These are phyloP conservation scores for Habropoda laboriosa DNA, from an alignment of 1,140 invertebrate species.

Conservation along the genomic window DNA sequence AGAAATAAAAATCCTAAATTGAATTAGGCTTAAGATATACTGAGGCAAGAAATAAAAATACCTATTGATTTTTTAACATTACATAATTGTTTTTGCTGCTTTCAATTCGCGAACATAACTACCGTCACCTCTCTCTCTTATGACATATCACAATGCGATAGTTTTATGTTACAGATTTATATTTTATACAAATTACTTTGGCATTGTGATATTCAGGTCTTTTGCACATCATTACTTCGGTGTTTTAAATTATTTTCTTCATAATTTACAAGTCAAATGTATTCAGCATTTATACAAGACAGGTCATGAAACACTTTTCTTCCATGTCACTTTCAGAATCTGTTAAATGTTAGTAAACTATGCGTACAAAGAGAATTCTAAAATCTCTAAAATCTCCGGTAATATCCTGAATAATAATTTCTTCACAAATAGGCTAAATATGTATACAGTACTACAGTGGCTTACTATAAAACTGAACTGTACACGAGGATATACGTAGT, in stretches of 20 bases:
- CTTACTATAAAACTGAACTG: slow-evolving; percentile 59
- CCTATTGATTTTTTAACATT: slow-evolving; percentile 46
- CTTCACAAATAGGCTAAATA: slow-evolving; percentile 48
- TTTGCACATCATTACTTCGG: slow-evolving; percentile 49
- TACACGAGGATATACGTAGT: slow-evolving; percentile 41
- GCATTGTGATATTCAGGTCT: slow-evolving; percentile 66
- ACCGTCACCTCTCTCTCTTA: slow-evolving; percentile 26
- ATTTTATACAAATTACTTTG: slow-evolving; percentile 73
- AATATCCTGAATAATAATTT: slow-evolving; percentile 27
- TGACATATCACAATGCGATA: slow-evolving; percentile 48
- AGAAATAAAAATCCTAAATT: slow-evolving; percentile 42
- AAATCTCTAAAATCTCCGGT: slow-evolving; percentile 41
- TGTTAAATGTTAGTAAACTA: slow-evolving; percentile 32
- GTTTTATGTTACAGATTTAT: slow-evolving; percentile 68
- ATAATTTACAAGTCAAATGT: slow-evolving; percentile 64
- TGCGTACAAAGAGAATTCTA: slow-evolving; percentile 59
- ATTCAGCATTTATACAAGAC: slow-evolving; percentile 61
- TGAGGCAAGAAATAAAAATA: slow-evolving; percentile 56
- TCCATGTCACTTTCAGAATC: slow-evolving; percentile 14
- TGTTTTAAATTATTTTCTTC: slow-evolving; percentile 24
- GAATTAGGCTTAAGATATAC: slow-evolving; percentile 49
- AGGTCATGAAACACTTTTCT: slow-evolving; percentile 22
- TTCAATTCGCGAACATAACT: slow-evolving; percentile 38
- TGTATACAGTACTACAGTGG: slow-evolving; percentile 49
- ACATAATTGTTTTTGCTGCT: slow-evolving; percentile 39